Conservation (phyloP, 2,797 vertebrate species). For the Chromobotia macracanthus region DNA sequence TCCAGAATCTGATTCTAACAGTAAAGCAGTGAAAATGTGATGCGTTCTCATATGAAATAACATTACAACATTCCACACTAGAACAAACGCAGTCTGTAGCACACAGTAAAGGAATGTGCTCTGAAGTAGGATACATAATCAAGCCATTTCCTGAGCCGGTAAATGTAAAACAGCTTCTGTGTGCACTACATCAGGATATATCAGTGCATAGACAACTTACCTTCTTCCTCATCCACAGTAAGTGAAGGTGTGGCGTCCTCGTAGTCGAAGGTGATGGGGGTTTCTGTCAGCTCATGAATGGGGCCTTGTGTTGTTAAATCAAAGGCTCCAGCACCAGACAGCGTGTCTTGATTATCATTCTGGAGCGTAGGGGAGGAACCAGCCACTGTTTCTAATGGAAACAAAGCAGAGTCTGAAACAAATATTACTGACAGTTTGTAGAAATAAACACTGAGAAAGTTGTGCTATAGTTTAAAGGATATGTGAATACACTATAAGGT, state of each 20-base stretch:
- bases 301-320: slow-evolving; percentile 78
- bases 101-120: too few species aligned
- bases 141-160: neutral
- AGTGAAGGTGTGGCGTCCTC: slow-evolving; percentile 80
- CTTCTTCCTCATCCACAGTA: slow-evolving; percentile 74
- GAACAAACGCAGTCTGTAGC: too few species aligned
- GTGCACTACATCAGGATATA: too few species aligned
- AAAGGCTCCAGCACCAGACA: slow-evolving; percentile 82
- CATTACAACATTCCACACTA: too few species aligned
- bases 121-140: neutral
- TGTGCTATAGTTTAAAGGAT: too few species aligned
- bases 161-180: too few species aligned
- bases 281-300: slow-evolving; percentile 64
- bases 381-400: slow-evolving; percentile 73
- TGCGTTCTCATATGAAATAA: too few species aligned
- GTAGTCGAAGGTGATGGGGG: slow-evolving; percentile 71
- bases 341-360: slow-evolving; percentile 86
- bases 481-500: too few species aligned
- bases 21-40: neutral
- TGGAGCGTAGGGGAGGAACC: slow-evolving; percentile 78
- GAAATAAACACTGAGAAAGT: too few species aligned
- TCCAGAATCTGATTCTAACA: neutral
- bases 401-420: neutral
- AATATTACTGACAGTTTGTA: neutral
- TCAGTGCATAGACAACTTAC: slow-evolving; percentile 63